A percentile compares a stretch with the other conserved stretches of the same genome.
phyloP scores from a whole-genome alignment of 2,888 invertebrate species.

The Brachyptera putata region DNA sequence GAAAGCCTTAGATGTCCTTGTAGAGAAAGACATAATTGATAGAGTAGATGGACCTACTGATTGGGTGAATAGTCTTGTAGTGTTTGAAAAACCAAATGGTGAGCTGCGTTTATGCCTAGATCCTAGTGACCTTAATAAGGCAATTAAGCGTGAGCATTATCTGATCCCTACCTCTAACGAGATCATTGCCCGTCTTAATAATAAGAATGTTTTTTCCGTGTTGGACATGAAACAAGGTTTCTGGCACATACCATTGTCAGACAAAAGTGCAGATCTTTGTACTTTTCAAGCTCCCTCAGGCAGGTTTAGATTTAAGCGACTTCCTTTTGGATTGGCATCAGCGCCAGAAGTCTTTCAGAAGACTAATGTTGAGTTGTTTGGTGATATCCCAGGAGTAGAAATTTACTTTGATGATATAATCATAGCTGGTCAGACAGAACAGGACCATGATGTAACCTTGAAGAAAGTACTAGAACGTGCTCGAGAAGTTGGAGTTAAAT shows the following conservation, averaged over 20 bases:
- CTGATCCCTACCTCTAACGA: neutral
- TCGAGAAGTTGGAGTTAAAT: neutral
- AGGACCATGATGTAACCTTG: constrained; percentile 27
- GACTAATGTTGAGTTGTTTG: constrained; percentile 26
- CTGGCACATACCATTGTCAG: constrained; percentile 22
- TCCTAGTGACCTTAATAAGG: constrained; percentile 8
- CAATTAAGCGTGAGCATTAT: constrained; percentile 6
- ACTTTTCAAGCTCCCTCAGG: constrained; percentile 25
- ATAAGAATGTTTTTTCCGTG: constrained; percentile 14
- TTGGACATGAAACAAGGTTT: constrained; percentile 27
- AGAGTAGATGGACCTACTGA: constrained; percentile 1
- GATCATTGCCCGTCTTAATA: neutral
- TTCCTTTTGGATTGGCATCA: constrained; percentile 25
- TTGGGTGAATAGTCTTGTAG: constrained; percentile 11
- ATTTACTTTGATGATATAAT: constrained; percentile 29
- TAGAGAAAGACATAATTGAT: neutral
- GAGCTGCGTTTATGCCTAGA: constrained; percentile 12
- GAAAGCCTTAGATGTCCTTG: neutral
- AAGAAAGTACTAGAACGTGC: constrained; percentile 5
- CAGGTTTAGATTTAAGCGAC: constrained; percentile 19
- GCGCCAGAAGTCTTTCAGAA: constrained; percentile 28
- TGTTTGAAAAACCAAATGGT: constrained; percentile 20
- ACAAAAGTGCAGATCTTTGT: constrained; percentile 19
- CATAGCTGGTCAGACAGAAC: constrained; percentile 24
- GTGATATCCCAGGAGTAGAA: constrained; percentile 24